phyloP scores from a whole-genome alignment of 2,113 vertebrate species.

The Chionodraco myersi region DNA sequence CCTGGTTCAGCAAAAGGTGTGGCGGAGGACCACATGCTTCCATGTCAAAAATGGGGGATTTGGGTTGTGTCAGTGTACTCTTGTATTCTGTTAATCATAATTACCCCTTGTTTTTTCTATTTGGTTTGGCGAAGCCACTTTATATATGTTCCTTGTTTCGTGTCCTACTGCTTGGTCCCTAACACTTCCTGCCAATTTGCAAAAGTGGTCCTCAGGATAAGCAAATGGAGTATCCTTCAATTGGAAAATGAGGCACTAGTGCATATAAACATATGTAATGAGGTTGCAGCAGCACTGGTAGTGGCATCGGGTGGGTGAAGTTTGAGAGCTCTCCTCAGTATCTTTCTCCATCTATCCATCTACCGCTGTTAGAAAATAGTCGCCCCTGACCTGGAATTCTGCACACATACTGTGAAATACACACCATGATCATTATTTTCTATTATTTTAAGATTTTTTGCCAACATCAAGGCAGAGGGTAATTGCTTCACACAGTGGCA shows the following conservation, averaged over 20 bases:
- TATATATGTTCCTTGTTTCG: too few species aligned
- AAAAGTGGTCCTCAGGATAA: too few species aligned
- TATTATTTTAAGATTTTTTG: conserved; percentile 14
- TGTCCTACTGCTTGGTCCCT: too few species aligned
- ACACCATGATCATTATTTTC: conserved; percentile 11
- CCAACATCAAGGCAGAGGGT: conserved; percentile 14
- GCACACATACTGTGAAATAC: conserved; percentile 31
- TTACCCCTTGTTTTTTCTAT: too few species aligned
- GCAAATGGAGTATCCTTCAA: too few species aligned
- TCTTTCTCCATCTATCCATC: conserved; percentile 17
- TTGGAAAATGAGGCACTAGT: neutral
- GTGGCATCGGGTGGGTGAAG: neutral
- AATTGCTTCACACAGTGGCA: conserved; percentile 42
- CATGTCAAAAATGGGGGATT: too few species aligned
- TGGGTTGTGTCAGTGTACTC: too few species aligned
- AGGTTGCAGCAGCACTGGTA: neutral
- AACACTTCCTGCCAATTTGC: too few species aligned
- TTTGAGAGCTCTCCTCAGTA: conserved; percentile 18
- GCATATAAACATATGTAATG: neutral
- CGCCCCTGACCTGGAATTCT: conserved; percentile 19
- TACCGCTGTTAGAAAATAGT: conserved; percentile 23
- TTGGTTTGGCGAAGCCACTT: too few species aligned
- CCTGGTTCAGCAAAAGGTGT: too few species aligned
- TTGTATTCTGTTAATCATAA: too few species aligned
- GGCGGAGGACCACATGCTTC: too few species aligned